These are phyloP conservation scores for Polydrusus tereticollis DNA, from an alignment of 2,888 invertebrate genomes.

Conservation along the genomic window DNA sequence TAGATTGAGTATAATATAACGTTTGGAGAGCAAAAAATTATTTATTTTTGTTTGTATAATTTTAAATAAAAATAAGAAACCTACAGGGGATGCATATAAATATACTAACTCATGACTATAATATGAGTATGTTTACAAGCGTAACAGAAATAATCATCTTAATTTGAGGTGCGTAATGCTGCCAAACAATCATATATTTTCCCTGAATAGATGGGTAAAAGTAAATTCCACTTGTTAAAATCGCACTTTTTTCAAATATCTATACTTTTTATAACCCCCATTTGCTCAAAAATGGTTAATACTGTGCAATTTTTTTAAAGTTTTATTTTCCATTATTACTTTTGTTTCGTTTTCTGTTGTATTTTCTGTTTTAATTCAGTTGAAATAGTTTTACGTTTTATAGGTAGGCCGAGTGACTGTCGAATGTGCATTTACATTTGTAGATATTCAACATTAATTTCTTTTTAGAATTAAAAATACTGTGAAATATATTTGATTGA, in stretches of 20 bases:
- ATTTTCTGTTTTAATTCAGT: constrained; percentile 46
- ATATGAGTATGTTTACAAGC: not conserved
- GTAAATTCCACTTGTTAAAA: constrained; percentile 57
- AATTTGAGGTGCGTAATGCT: constrained; percentile 6
- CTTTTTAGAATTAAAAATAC: constrained; percentile 49
- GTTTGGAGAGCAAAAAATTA: no score
- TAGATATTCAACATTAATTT: constrained; percentile 53
- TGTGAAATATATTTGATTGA: constrained; percentile 48
- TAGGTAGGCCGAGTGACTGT: constrained; percentile 67
- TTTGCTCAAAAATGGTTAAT: constrained; percentile 55
- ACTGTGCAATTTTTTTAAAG: constrained; percentile 53
- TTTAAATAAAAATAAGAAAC: not conserved
- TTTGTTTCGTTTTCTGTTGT: constrained; percentile 50
- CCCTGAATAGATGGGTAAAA: constrained; percentile 3
- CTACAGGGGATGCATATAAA: not conserved
- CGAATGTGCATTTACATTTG: constrained; percentile 66
- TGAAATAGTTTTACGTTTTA: constrained; percentile 49
- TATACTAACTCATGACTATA: not conserved
- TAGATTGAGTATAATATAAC: no score
- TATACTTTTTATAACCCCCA: constrained; percentile 26
- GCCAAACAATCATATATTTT: constrained; percentile 25
- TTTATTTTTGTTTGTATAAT: no score
- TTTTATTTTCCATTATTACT: constrained; percentile 41
- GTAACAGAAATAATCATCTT: constrained; percentile 9
- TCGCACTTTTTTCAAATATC: constrained; percentile 52